Evolutionary conservation across 2,888 invertebrate species (phyloP).

Genomic region (Chirona hameri): DNA sequence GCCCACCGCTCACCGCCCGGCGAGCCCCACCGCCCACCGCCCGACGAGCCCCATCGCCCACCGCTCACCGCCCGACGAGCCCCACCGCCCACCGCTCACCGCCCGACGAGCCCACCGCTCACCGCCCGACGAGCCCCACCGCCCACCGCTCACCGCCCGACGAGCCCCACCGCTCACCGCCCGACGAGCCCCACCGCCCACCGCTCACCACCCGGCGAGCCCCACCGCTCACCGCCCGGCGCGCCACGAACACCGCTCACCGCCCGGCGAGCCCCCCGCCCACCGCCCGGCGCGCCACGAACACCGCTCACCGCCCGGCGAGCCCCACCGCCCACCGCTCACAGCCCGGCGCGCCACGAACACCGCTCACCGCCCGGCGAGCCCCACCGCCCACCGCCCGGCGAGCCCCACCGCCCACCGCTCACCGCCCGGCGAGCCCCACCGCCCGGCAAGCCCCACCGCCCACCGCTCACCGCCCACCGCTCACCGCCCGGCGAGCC

Average conservation of each 20-base stretch:
- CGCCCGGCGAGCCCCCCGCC: too few species aligned
- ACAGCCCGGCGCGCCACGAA: conserved; percentile 91
- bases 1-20: conserved; percentile 68
- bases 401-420: conserved; percentile 63
- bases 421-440: conserved; percentile 85
- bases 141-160: conserved; percentile 68
- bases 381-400: conserved; percentile 74
- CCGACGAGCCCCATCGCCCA: conserved; percentile 70
- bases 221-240: conserved; percentile 72
- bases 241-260: conserved; percentile 89
- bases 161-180: conserved; percentile 74
- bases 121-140: conserved; percentile 88
- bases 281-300: conserved; percentile 87
- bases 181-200: conserved; percentile 83
- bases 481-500: conserved; percentile 84
- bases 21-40: conserved; percentile 74
- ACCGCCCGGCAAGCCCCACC: too few species aligned
- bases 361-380: conserved; percentile 73
- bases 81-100: conserved; percentile 60
- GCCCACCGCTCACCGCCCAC: conserved; percentile 68
- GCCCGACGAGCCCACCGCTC: conserved; percentile 73
- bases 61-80: conserved; percentile 81
- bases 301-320: too few species aligned
- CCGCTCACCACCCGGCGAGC: too few species aligned
- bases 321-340: conserved; percentile 52